A percentile compares a stretch with the other conserved stretches of the same genome.
phyloP scores from a whole-genome alignment of 2,888 invertebrate genomes.

The Candidula unifasciata region DNA sequence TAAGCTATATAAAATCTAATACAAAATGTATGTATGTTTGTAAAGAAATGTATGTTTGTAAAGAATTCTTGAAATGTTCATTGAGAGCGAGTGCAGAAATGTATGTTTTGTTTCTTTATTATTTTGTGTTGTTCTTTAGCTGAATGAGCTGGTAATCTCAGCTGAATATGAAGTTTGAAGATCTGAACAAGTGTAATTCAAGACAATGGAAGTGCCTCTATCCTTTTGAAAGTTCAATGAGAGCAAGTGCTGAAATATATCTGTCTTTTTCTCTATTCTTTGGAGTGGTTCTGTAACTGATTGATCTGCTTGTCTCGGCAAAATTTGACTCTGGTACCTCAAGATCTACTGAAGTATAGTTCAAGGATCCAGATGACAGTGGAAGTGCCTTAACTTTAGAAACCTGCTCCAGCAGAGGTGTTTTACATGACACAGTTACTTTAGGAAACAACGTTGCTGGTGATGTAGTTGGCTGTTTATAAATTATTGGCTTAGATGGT shows the following conservation, averaged over 20 bases:
- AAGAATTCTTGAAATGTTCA: too few species aligned
- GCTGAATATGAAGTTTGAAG: too few species aligned
- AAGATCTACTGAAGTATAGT: not conserved
- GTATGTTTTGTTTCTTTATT: too few species aligned
- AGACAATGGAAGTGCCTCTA: not conserved
- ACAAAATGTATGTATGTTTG: not conserved
- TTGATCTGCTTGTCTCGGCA: slow-evolving; percentile 27
- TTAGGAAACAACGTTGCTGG: not conserved
- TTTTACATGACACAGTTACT: not conserved
- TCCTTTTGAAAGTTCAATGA: slow-evolving; percentile 73
- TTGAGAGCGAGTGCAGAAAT: too few species aligned
- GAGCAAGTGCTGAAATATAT: slow-evolving; percentile 72
- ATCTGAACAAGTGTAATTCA: too few species aligned
- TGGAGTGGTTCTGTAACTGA: slow-evolving; percentile 37
- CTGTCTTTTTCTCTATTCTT: slow-evolving; percentile 61
- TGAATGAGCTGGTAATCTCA: too few species aligned
- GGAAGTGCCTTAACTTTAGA: not conserved
- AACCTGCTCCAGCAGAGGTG: not conserved
- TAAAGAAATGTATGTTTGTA: too few species aligned
- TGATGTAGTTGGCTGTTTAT: not conserved
- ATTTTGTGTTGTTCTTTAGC: too few species aligned
- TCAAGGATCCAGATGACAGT: not conserved
- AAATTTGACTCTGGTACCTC: not conserved
- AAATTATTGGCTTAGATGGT: not conserved
- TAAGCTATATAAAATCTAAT: too few species aligned